Base-by-base conservation (phyloP, 2,113 vertebrate genomes). In the Podarcis muralis region DNA sequence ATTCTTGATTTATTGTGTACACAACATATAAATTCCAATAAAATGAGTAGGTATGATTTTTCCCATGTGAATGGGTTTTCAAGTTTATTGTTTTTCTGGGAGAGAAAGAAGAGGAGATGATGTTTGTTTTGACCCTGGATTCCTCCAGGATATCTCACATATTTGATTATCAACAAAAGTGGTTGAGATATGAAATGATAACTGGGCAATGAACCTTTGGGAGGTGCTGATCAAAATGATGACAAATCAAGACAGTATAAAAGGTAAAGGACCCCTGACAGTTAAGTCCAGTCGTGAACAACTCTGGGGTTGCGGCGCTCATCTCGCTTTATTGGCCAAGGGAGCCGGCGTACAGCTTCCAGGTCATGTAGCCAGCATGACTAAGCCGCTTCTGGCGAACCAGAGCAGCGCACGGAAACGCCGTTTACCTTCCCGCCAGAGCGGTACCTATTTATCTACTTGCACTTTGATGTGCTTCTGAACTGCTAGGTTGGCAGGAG, bases 1-100 rank as follows among this genome's bases (percentile, higher is more conserved):
- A 66, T 82, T 84, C 22, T 84, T 48, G 20, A 72, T 72, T 72
- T 72, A 84, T 20, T 72, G 68, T 72, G 59, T 57, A 57, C 53
- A 25, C 13, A 57, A 35, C 18, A 72, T 71, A 68, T 27, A 48
- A 25, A 57, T 53, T 37, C 30, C 57, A n/a, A 7, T 30, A 30
- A 69, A 57, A 74, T 74, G 43, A 74, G 35, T 37, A 18, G 6
- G 72, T 20, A 74, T 20, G 23, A 74, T 74, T 15, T 6, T 35
- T 74, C 68, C 68, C 68, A 69, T 30, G 22, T 25, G 8, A 23
- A 0, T 30, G 8, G 25, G 22, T 22, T 20, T 25, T 32, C 27
- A 80, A 20, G 15, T 20, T 59, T 59, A 16, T 30, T 80, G 5
- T 81, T 62, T 81, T 57, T 62, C n/a, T 37, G 13, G 59, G 20